A percentile compares a stretch with the other conserved stretches of the same genome.
phyloP scores from a whole-genome alignment of 1,140 invertebrate genomes.

The Gryllus bimaculatus region DNA sequence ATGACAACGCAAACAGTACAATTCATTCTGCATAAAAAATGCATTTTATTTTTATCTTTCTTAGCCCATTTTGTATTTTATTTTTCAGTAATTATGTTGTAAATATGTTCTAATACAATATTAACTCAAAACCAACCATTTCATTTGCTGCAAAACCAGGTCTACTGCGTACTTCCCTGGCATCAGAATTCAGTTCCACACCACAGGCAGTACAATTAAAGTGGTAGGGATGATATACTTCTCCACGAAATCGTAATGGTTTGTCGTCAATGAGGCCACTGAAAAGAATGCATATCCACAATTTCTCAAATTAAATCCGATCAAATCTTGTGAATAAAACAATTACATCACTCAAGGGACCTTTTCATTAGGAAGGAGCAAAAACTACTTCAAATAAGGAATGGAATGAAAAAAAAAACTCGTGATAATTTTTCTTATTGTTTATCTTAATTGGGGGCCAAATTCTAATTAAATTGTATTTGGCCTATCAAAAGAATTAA shows the following conservation, averaged over 20 bases:
- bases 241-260: constrained; percentile 89
- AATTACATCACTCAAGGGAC: background rate
- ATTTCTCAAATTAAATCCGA: background rate
- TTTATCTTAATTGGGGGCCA: too few species aligned
- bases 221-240: constrained; percentile 98
- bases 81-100: too few species aligned
- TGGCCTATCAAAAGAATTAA: too few species aligned
- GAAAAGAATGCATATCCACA: constrained; percentile 25
- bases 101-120: background rate
- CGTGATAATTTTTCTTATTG: too few species aligned
- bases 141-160: constrained; percentile 85
- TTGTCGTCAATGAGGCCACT: constrained; percentile 94
- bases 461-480: too few species aligned
- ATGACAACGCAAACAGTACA: constrained; percentile 96
- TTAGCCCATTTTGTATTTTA: background rate
- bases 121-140: constrained; percentile 44
- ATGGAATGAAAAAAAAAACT: too few species aligned
- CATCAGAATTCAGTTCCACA: constrained; percentile 78
- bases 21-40: constrained; percentile 59
- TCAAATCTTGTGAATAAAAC: background rate
- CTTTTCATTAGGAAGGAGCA: too few species aligned
- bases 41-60: background rate
- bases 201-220: constrained; percentile 94
- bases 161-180: constrained; percentile 85
- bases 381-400: too few species aligned